These are phyloP conservation scores for Lordiphosa andalusiaca DNA, from an alignment of 2,888 invertebrate genomes.

Conservation along the genomic window DNA sequence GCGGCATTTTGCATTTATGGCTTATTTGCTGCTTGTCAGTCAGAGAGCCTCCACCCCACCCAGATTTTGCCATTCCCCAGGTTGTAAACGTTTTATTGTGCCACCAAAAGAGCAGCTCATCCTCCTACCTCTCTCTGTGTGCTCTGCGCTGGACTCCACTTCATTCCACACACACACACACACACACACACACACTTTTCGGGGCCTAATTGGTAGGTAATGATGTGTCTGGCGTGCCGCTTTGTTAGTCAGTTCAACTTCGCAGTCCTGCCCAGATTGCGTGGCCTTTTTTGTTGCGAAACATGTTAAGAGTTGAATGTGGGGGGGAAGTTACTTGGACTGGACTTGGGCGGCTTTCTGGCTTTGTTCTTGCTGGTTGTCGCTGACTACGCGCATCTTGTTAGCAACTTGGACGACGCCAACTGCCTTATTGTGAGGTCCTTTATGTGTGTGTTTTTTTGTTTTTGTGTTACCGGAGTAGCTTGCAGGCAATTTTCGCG, in stretches of 20 bases:
- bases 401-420: constrained; percentile 55
- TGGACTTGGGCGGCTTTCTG: constrained; percentile 47
- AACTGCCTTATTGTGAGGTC: constrained; percentile 28
- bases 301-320: constrained; percentile 26
- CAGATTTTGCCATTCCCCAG: constrained; percentile 1
- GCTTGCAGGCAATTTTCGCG: constrained; percentile 68
- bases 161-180: constrained; percentile 22
- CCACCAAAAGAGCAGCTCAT: constrained; percentile 60
- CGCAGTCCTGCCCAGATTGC: constrained; percentile 41
- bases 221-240: constrained; percentile 72
- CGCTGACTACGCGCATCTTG: constrained; percentile 63
- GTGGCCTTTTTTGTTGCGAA: constrained; percentile 46
- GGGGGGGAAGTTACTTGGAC: not conserved
- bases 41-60: constrained; percentile 12
- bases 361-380: constrained; percentile 56
- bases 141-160: constrained; percentile 2
- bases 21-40: constrained; percentile 65
- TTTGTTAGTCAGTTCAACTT: constrained; percentile 57
- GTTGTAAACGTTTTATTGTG: constrained; percentile 70
- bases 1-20: constrained; percentile 54
- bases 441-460: constrained; percentile 11
- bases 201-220: constrained; percentile 72
- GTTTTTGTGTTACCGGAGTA: not conserved
- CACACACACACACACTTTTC: constrained; percentile 49
- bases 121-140: constrained; percentile 15